phyloP scores from a whole-genome alignment of 2,888 invertebrate genomes.

The Drosophila demipolita region DNA sequence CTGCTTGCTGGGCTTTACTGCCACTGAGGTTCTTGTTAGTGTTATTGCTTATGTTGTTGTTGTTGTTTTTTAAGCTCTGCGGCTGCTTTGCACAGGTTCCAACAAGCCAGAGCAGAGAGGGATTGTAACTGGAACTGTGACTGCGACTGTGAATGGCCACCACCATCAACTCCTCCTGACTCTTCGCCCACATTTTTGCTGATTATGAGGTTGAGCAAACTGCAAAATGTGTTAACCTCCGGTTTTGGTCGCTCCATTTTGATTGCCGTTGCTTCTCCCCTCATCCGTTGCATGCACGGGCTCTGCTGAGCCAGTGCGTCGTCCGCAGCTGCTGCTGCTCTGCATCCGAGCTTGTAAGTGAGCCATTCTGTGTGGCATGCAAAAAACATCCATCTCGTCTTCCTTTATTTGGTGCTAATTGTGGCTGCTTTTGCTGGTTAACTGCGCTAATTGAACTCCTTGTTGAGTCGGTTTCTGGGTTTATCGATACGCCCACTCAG shows the following conservation, averaged over 20 bases:
- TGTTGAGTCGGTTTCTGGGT: slow-evolving; percentile 22
- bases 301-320: slow-evolving; percentile 30
- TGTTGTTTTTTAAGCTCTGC: slow-evolving; percentile 32
- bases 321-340: slow-evolving; percentile 5
- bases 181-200: slow-evolving; percentile 49
- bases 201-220: slow-evolving; percentile 68
- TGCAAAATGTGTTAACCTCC: slow-evolving; percentile 64
- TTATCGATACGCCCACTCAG: slow-evolving; percentile 37
- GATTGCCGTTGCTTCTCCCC: slow-evolving; percentile 33
- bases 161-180: slow-evolving; percentile 18
- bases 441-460: slow-evolving; percentile 68
- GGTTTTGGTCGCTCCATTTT: slow-evolving; percentile 54
- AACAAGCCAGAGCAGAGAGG: slow-evolving; percentile 8
- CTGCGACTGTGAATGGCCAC: slow-evolving; percentile 25
- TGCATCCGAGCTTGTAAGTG: slow-evolving; percentile 38
- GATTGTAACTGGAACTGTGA: slow-evolving; percentile 20
- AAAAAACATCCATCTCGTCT: slow-evolving; percentile 22
- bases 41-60: slow-evolving; percentile 29
- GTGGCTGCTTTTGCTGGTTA: slow-evolving; percentile 61
- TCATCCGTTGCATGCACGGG: background rate
- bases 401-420: slow-evolving; percentile 70
- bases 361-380: slow-evolving; percentile 35
- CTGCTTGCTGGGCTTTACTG: slow-evolving; percentile 62
- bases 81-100: slow-evolving; percentile 50
- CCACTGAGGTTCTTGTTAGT: slow-evolving; percentile 36